A percentile compares a stretch with the other conserved stretches of the same genome.
Conservation (phyloP, 2,888 invertebrate genomes). For the Drosophila testacea region DNA sequence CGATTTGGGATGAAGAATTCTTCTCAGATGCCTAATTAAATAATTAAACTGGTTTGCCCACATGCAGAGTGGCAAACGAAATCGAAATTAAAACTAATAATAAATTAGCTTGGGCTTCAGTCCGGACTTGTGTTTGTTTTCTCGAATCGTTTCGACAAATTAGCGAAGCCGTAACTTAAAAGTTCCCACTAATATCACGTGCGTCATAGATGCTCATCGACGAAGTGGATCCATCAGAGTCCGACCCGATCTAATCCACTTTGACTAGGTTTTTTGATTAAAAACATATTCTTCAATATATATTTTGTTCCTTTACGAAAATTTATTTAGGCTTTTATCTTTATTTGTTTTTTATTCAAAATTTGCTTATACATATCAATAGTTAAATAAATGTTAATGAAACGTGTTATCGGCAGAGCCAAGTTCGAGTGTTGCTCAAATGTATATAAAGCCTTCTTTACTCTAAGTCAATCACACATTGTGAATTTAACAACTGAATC, state of each 20-base stretch:
- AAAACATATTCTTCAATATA: neutral
- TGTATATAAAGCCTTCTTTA: slow-evolving; percentile 17
- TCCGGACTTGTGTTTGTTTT: neutral
- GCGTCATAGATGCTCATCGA: neutral
- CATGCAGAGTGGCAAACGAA: slow-evolving; percentile 47
- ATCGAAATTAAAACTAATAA: slow-evolving; percentile 63
- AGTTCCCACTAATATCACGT: neutral
- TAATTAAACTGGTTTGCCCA: slow-evolving; percentile 67
- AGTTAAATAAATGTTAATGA: slow-evolving; percentile 60
- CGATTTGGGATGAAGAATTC: slow-evolving; percentile 57
- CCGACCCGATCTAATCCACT: neutral
- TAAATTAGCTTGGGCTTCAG: slow-evolving; percentile 56
- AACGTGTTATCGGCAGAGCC: slow-evolving; percentile 4
- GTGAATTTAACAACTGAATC: slow-evolving; percentile 17
- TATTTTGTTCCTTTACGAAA: neutral
- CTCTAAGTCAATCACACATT: slow-evolving; percentile 10
- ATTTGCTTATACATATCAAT: slow-evolving; percentile 33
- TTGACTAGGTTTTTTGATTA: neutral
- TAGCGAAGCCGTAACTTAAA: slow-evolving; percentile 19
- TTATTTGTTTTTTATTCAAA: neutral
- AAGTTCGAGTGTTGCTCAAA: neutral
- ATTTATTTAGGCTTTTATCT: neutral
- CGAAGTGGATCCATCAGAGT: neutral
- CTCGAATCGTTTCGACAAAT: slow-evolving; percentile 15
- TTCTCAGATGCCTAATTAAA: slow-evolving; percentile 57